phyloP scores from a whole-genome alignment of 1,140 invertebrate species.

The Megalopta genalis region DNA sequence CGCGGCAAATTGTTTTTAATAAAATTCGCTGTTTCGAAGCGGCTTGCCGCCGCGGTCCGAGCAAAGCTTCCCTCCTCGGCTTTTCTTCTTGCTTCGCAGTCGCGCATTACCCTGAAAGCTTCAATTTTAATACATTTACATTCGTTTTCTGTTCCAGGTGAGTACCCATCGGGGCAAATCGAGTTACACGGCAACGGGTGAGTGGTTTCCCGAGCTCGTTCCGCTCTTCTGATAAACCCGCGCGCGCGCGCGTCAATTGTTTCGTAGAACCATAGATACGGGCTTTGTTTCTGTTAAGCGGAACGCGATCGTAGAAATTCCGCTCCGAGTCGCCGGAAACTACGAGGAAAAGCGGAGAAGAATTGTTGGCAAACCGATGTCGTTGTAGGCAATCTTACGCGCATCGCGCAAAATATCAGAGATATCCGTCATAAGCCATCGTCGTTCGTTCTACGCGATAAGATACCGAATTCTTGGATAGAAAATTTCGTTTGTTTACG shows the following conservation, averaged over 20 bases:
- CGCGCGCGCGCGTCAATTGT: background rate
- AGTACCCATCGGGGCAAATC: background rate
- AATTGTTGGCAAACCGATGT: no score
- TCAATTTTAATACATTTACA: background rate
- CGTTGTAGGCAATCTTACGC: no score
- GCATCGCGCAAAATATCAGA: no score
- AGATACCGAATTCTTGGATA: no score
- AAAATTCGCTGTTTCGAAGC: no score
- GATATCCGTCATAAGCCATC: no score
- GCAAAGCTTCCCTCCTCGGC: background rate
- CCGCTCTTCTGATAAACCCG: background rate
- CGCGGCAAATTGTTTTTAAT: no score
- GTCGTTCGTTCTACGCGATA: no score
- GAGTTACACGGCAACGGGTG: background rate
- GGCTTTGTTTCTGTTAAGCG: background rate
- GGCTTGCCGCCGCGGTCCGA: no score
- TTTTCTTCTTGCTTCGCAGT: background rate
- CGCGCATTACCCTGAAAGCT: background rate
- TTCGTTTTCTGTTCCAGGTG: conserved; percentile 26
- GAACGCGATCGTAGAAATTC: background rate
- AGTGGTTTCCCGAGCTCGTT: background rate
- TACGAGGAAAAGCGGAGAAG: background rate
- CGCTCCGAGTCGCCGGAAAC: background rate
- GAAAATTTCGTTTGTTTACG: no score
- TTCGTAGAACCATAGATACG: background rate